Conservation (phyloP, 2,113 vertebrate species). For the Spizaetus ornatus region DNA sequence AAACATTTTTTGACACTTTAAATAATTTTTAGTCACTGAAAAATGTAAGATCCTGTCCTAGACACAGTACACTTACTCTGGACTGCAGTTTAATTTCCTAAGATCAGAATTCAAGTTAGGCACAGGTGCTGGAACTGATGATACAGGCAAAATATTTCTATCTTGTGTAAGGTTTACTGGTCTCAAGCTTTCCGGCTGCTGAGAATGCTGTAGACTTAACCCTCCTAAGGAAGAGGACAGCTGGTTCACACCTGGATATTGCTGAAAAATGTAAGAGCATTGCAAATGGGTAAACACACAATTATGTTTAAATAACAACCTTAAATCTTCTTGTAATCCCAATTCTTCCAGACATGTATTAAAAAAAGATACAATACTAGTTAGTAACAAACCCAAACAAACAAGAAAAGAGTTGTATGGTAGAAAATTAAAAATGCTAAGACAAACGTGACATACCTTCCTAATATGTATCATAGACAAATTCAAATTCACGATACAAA, state of each 20-base stretch:
- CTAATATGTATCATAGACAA: background rate
- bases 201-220: conserved; percentile 84
- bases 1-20: background rate
- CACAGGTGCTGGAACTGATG: conserved; percentile 81
- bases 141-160: conserved; percentile 84
- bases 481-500: background rate
- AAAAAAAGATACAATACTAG: background rate
- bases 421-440: background rate
- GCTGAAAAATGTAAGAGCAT: conserved; percentile 63
- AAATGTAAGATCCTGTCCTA: background rate
- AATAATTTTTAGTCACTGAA: background rate
- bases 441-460: background rate
- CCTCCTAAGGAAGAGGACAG: conserved; percentile 88
- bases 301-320: background rate
- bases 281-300: background rate
- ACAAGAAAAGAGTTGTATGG: background rate
- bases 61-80: conserved; percentile 83
- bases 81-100: conserved; percentile 92
- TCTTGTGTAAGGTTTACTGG: conserved; percentile 92
- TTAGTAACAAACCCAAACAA: background rate
- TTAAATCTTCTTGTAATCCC: background rate
- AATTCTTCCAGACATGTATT: background rate
- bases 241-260: conserved; percentile 86
- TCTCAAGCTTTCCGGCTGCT: conserved; percentile 86
- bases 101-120: conserved; percentile 91